phyloP scores from a whole-genome alignment of 2,797 vertebrate species.

The Kryptopterus vitreolus region DNA sequence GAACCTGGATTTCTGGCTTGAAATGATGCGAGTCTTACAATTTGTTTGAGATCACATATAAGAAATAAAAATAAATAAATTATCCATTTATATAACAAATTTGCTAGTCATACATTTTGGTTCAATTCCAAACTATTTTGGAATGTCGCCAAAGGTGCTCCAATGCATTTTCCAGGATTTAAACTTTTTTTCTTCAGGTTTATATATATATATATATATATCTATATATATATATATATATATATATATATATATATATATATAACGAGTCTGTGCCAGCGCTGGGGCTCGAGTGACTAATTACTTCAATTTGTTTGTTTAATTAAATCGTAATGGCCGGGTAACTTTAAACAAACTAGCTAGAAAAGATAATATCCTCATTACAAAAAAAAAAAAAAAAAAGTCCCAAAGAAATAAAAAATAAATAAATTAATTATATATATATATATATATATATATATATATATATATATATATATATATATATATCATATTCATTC shows the following conservation, averaged over 20 bases:
- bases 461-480: too few species aligned
- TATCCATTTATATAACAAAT: too few species aligned
- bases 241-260: too few species aligned
- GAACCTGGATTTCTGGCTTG: too few species aligned
- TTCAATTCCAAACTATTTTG: too few species aligned
- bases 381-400: neutral
- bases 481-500: too few species aligned
- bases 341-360: constrained; percentile 6
- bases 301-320: constrained; percentile 19
- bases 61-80: too few species aligned
- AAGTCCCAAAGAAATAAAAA: neutral
- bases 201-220: too few species aligned
- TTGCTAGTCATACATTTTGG: neutral
- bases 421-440: neutral
- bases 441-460: too few species aligned
- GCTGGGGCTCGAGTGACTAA: neutral
- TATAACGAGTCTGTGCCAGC: neutral
- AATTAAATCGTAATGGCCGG: constrained; percentile 34
- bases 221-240: too few species aligned
- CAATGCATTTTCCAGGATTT: neutral
- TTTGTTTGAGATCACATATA: too few species aligned
- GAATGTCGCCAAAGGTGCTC: neutral
- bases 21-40: too few species aligned
- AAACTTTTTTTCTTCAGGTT: neutral
- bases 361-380: neutral